Evolutionary conservation across 2,888 invertebrate species (phyloP).

Genomic region (Drosophila engyochracea): DNA sequence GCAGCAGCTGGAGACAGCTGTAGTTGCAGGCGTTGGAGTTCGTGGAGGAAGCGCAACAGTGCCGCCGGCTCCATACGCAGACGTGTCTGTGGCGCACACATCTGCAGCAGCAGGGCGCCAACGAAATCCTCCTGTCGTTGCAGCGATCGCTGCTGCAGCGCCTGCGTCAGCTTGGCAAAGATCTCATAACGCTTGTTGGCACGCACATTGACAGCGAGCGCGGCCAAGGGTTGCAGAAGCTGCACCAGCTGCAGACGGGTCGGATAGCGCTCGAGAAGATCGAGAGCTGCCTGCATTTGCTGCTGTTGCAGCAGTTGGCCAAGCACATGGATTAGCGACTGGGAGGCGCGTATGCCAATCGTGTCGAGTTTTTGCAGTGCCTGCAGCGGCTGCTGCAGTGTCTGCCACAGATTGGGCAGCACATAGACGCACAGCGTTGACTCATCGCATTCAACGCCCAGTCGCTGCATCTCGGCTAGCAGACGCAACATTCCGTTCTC

Average conservation of each 20-base stretch:
- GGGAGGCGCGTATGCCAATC: constrained; percentile 75
- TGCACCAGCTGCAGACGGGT: constrained; percentile 86
- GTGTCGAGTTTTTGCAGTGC: constrained; percentile 76
- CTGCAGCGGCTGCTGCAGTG: constrained; percentile 72
- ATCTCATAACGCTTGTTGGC: constrained; percentile 86
- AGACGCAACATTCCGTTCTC: constrained; percentile 87
- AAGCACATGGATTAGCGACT: constrained; percentile 72
- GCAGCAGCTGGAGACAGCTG: constrained; percentile 86
- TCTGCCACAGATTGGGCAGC: constrained; percentile 85
- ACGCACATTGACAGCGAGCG: constrained; percentile 84
- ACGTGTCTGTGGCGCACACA: constrained; percentile 85
- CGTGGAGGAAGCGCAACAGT: constrained; percentile 85
- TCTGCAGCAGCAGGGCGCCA: constrained; percentile 87
- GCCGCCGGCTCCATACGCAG: constrained; percentile 85
- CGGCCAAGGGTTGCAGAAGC: constrained; percentile 86
- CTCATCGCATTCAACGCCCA: constrained; percentile 87
- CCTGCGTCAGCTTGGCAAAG: constrained; percentile 86
- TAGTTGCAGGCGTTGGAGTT: constrained; percentile 79
- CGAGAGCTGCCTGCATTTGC: constrained; percentile 41
- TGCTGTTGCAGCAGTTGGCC: constrained; percentile 77
- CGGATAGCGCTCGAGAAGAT: constrained; percentile 78
- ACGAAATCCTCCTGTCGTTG: constrained; percentile 87
- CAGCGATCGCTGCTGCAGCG: constrained; percentile 85
- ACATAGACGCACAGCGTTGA: constrained; percentile 87
- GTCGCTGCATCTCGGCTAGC: constrained; percentile 86